Conservation (phyloP, 2,797 vertebrate species). For the Microctenopoma steveboyesi region DNA sequence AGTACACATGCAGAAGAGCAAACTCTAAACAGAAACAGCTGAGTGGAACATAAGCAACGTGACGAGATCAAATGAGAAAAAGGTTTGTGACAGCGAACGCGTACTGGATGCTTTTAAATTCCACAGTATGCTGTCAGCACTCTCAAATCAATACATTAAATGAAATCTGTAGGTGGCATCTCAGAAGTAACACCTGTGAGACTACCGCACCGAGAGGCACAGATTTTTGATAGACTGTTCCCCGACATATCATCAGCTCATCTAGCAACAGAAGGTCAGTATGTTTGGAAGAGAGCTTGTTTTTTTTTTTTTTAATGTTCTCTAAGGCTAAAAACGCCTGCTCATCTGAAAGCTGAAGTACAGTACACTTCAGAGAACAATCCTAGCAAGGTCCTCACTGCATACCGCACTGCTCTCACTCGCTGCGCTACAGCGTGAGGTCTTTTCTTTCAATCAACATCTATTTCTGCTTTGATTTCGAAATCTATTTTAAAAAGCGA, state of each 20-base stretch:
- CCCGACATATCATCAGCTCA: conserved; percentile 19
- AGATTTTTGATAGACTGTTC: conserved; percentile 4
- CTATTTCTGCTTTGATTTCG: conserved; percentile 43
- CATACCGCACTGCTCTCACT: conserved; percentile 12
- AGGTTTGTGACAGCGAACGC: conserved; percentile 5
- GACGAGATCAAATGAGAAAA: conserved; percentile 35
- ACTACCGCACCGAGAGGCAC: neutral
- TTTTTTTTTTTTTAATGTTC: conserved; percentile 41
- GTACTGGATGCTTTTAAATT: conserved; percentile 19
- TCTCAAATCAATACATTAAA: conserved; percentile 25
- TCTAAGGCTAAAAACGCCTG: conserved; percentile 57
- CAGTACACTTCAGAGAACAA: conserved; percentile 20
- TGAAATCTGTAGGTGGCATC: conserved; percentile 28
- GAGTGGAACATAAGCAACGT: conserved; percentile 27
- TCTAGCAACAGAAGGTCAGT: conserved; percentile 40
- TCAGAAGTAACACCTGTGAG: conserved; percentile 33
- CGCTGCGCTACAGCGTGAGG: neutral
- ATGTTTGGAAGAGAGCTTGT: conserved; percentile 23
- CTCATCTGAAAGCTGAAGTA: conserved; percentile 35
- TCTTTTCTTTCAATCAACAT: conserved; percentile 19
- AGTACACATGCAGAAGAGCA: conserved; percentile 11
- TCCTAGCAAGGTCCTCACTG: neutral
- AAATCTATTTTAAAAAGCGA: conserved; percentile 52
- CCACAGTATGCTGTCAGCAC: neutral
- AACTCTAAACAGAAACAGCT: conserved; percentile 21